Conservation (phyloP, 37 sponge, comb jelly and placozoan genomes). For the Ianthella basta region DNA sequence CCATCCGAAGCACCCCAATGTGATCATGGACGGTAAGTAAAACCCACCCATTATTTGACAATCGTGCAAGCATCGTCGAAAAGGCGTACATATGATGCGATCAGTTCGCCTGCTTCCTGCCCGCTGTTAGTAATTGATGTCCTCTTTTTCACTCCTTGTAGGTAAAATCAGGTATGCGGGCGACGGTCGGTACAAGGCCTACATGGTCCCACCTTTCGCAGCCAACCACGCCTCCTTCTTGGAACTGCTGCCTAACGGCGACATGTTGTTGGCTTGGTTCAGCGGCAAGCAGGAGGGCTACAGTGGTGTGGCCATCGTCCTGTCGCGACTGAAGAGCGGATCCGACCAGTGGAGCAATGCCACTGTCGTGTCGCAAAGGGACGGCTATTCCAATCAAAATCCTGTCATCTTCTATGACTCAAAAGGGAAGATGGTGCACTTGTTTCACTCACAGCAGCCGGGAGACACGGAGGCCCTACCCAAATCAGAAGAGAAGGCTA, state of each 20-base stretch:
- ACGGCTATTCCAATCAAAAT: conserved; percentile 74
- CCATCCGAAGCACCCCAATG: too few relatives aligned
- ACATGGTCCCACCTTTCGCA: conserved; percentile 61
- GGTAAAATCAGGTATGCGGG: conserved; percentile 32
- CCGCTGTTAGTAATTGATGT: too few relatives aligned
- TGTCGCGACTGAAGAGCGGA: conserved; percentile 27
- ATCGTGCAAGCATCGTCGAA: too few relatives aligned
- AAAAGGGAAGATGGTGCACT: conserved; percentile 12
- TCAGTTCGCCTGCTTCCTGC: too few relatives aligned
- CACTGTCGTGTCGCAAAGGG: conserved; percentile 45
- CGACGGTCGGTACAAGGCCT: conserved; percentile 65
- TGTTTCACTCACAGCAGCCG: conserved; percentile 74
- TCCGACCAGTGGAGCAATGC: conserved; percentile 49
- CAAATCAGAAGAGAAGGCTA: conserved; percentile 28
- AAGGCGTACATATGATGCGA: too few relatives aligned
- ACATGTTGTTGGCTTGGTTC: conserved; percentile 65
- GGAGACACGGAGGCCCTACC: neutral
- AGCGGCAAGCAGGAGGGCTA: conserved; percentile 58
- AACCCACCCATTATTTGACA: too few relatives aligned
- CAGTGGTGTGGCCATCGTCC: conserved; percentile 47
- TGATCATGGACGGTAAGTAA: too few relatives aligned
- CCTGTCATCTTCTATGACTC: conserved; percentile 62
- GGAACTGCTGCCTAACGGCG: conserved; percentile 56
- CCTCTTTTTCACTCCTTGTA: too few relatives aligned
- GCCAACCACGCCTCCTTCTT: conserved; percentile 76